Conservation (phyloP, 2,888 invertebrate species). For the Machimus rusticus region DNA sequence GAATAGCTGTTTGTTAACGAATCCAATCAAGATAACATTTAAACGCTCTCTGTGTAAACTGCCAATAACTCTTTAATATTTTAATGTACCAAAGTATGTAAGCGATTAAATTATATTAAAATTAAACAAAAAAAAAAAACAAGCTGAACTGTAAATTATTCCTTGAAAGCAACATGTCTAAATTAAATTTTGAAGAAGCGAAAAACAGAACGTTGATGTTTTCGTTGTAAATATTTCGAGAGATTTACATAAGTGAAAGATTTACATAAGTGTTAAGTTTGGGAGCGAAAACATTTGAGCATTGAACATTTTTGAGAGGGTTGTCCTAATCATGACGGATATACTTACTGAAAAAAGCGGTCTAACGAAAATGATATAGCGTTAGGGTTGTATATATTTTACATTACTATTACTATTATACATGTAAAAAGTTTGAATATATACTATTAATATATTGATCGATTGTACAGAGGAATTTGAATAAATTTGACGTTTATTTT, state of each 20-base stretch:
- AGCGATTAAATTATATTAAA: not conserved
- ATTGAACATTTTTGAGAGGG: not conserved
- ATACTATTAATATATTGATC: constrained; percentile 2
- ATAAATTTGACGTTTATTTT: constrained; percentile 31
- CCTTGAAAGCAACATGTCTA: constrained; percentile 26
- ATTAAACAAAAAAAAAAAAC: not conserved
- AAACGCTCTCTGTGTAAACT: constrained; percentile 23
- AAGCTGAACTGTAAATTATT: not conserved
- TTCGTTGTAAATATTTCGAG: constrained; percentile 6
- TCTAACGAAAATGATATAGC: constrained; percentile 5
- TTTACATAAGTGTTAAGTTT: not conserved
- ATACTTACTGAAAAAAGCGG: not conserved
- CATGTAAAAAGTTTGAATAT: constrained; percentile 6
- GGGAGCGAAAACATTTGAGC: not conserved
- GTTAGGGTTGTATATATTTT: constrained; percentile 13
- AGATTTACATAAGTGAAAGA: not conserved
- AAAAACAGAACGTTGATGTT: constrained; percentile 1
- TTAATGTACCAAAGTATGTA: not conserved
- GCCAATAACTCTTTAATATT: not conserved
- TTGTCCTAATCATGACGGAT: not conserved
- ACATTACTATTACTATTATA: constrained; percentile 8
- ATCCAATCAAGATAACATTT: not conserved
- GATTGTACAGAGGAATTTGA: constrained; percentile 18
- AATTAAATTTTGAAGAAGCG: constrained; percentile 3
- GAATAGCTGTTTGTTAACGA: not conserved